A percentile compares a stretch with the other conserved stretches of the same genome.
Evolutionary conservation across 2,797 vertebrate genomes (phyloP).

Genomic region (Holocentrus rufus): DNA sequence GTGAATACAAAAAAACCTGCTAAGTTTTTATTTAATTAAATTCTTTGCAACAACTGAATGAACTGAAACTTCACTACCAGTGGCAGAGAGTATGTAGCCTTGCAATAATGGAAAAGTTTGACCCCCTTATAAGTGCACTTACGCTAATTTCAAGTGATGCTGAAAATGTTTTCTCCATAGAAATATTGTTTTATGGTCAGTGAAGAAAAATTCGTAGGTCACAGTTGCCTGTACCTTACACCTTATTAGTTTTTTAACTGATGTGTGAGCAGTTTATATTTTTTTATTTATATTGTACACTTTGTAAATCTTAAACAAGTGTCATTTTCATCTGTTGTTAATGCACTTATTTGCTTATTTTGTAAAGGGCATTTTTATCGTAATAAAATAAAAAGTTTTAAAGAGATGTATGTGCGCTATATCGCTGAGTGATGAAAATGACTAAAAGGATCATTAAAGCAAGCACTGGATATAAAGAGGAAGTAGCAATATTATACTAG

Average conservation of each 20-base stretch:
- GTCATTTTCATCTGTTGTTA: slow-evolving; percentile 32
- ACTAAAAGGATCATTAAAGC: background rate
- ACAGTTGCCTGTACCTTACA: slow-evolving; percentile 1
- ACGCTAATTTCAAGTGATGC: slow-evolving; percentile 13
- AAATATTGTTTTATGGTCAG: slow-evolving; percentile 25
- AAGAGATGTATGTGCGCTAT: slow-evolving; percentile 2
- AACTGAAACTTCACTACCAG: slow-evolving; percentile 1
- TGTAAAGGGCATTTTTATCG: slow-evolving; percentile 57
- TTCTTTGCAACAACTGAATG: slow-evolving; percentile 10
- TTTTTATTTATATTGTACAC: slow-evolving; percentile 49
- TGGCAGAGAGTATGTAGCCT: background rate
- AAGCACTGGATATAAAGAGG: too few species aligned
- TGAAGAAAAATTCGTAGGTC: slow-evolving; percentile 22
- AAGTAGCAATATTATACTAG: background rate
- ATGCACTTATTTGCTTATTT: slow-evolving; percentile 49
- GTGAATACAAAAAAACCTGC: slow-evolving; percentile 10
- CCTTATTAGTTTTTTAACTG: slow-evolving; percentile 60
- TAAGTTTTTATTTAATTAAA: slow-evolving; percentile 16
- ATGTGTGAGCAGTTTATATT: slow-evolving; percentile 38
- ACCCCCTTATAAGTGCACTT: slow-evolving; percentile 35
- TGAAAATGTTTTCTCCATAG: slow-evolving; percentile 24
- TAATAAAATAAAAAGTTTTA: slow-evolving; percentile 54
- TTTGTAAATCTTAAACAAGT: slow-evolving; percentile 30
- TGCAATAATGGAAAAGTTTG: slow-evolving; percentile 17
- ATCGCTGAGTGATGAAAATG: background rate